Evolutionary conservation across 35 echinoderm and acorn worm species (phyloP).

Genomic region (Nesometra sesokonis): DNA sequence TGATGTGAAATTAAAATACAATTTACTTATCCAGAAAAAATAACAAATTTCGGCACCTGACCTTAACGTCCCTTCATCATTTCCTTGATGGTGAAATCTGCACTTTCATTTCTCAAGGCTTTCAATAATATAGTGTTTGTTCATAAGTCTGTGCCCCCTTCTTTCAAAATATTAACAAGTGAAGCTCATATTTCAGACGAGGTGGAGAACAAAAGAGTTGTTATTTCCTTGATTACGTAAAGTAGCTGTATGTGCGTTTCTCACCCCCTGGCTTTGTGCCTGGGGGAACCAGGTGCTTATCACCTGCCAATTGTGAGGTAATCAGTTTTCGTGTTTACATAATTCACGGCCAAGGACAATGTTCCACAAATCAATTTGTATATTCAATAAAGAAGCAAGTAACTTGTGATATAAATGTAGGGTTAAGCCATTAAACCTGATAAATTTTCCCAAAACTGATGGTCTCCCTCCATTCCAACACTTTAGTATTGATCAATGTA

Average conservation of each 20-base stretch:
- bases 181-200: background rate
- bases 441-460: no score
- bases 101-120: background rate
- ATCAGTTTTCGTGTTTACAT: background rate
- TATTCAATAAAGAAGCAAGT: no score
- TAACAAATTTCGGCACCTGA: background rate
- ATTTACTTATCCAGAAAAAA: background rate
- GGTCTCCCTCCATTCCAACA: no score
- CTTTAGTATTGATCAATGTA: no score
- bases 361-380: no score
- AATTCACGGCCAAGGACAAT: background rate
- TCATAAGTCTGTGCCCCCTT: background rate
- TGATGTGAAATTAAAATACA: background rate
- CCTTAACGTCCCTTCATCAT: background rate
- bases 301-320: background rate
- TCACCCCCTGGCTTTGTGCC: background rate
- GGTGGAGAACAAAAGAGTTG: background rate
- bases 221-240: background rate
- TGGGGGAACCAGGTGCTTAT: background rate
- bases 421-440: no score
- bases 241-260: background rate
- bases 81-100: background rate
- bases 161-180: background rate
- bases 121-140: background rate
- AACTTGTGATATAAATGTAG: no score